phyloP scores from a whole-genome alignment of 2,888 invertebrate species.

The Microplitis manilae region DNA sequence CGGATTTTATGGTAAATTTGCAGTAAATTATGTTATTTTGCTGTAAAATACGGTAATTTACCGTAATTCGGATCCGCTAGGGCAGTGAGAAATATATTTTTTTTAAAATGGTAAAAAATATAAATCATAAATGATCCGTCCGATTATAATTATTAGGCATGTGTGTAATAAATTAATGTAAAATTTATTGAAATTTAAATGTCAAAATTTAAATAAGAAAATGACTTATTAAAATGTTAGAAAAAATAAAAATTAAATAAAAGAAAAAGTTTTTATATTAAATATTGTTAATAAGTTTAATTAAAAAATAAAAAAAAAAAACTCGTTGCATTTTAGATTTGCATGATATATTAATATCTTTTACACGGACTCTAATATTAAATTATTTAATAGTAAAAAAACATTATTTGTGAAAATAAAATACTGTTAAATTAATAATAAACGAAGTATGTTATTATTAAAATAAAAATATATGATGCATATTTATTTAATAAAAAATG shows the following conservation, averaged over 20 bases:
- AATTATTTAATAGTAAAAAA: not conserved
- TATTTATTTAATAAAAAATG: slow-evolving; percentile 1
- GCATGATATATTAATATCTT: not conserved
- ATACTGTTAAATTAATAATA: not conserved
- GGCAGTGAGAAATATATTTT: slow-evolving; percentile 25
- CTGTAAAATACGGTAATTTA: too few species aligned
- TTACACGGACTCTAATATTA: not conserved
- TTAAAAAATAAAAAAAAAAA: not conserved
- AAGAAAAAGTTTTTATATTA: not conserved
- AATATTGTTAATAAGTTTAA: not conserved
- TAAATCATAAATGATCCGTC: not conserved
- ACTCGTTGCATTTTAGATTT: not conserved
- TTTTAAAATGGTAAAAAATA: not conserved
- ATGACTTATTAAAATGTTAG: not conserved
- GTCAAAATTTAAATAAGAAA: not conserved
- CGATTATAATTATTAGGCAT: not conserved
- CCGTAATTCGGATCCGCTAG: too few species aligned
- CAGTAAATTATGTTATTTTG: too few species aligned
- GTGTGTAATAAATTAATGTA: not conserved
- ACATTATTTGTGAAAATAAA: not conserved
- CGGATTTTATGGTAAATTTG: too few species aligned
- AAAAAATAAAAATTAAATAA: not conserved
- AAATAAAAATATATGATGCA: not conserved
- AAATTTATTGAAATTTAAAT: not conserved
- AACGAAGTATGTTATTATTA: not conserved